Evolutionary conservation across 2,888 invertebrate genomes (phyloP).

Genomic region (Caenorhabditis sp.): DNA sequence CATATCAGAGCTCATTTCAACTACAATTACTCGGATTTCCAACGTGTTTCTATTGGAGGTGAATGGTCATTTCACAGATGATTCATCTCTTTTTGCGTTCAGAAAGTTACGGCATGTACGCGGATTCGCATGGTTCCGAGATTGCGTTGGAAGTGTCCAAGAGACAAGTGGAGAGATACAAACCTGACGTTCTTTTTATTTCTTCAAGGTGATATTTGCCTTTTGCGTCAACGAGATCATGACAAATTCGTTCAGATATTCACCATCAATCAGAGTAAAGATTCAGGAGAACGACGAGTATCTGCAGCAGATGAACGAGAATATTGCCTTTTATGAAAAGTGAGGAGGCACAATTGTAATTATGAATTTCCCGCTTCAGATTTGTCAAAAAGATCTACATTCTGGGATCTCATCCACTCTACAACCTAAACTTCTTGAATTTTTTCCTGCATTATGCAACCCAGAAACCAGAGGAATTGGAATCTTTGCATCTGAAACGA

Average conservation of each 20-base stretch:
- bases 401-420: constrained; percentile 23
- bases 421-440: constrained; percentile 20
- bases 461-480: constrained; percentile 35
- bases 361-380: constrained; percentile 6
- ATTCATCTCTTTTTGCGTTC: not conserved
- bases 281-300: constrained; percentile 28
- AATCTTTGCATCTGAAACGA: constrained; percentile 31
- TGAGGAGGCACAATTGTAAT: not conserved
- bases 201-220: constrained; percentile 9
- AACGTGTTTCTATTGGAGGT: constrained; percentile 34
- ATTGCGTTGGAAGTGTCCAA: not conserved
- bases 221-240: too few relatives aligned
- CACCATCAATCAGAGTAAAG: constrained; percentile 8
- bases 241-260: constrained; percentile 5
- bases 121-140: not conserved
- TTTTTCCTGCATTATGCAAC: constrained; percentile 30
- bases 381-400: constrained; percentile 37
- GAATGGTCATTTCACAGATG: too few relatives aligned
- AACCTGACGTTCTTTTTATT: constrained; percentile 37
- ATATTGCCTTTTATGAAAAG: constrained; percentile 32
- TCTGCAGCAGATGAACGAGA: constrained; percentile 38
- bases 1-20: constrained; percentile 36
- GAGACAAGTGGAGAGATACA: constrained; percentile 24
- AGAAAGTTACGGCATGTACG: constrained; percentile 23
- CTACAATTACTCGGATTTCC: constrained; percentile 30